A percentile compares a stretch with the other conserved stretches of the same genome.
Conservation (phyloP, 2,113 vertebrate genomes). For the Casuarius casuarius region DNA sequence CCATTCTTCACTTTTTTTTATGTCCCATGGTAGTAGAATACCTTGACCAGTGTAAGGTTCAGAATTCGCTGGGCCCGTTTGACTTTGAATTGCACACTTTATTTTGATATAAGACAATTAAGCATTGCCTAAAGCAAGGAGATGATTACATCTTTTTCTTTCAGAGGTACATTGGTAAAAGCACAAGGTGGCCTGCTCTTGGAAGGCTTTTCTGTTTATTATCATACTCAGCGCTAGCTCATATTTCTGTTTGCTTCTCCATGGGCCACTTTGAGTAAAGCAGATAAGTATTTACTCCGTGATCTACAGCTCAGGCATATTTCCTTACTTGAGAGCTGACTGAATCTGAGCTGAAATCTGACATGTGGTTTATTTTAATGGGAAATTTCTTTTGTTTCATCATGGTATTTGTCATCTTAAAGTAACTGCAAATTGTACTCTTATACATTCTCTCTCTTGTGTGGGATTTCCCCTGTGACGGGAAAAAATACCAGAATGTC, state of each 20-base stretch:
- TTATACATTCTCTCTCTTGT: constrained; percentile 30
- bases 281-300: constrained; percentile 24
- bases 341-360: constrained; percentile 45
- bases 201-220: constrained; percentile 38
- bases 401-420: constrained; percentile 46
- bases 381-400: constrained; percentile 62
- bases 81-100: background rate
- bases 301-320: constrained; percentile 41
- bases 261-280: constrained; percentile 27
- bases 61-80: background rate
- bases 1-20: background rate
- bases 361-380: constrained; percentile 70
- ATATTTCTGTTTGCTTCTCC: constrained; percentile 68
- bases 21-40: background rate
- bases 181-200: background rate
- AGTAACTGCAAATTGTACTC: constrained; percentile 5
- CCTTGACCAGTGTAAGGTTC: background rate
- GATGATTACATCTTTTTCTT: background rate
- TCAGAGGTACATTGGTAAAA: background rate
- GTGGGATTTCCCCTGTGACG: constrained; percentile 30
- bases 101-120: background rate
- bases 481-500: background rate
- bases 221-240: background rate
- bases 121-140: background rate
- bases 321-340: background rate